phyloP scores from a whole-genome alignment of 1,140 invertebrate species.

The Octopus sinensis region DNA sequence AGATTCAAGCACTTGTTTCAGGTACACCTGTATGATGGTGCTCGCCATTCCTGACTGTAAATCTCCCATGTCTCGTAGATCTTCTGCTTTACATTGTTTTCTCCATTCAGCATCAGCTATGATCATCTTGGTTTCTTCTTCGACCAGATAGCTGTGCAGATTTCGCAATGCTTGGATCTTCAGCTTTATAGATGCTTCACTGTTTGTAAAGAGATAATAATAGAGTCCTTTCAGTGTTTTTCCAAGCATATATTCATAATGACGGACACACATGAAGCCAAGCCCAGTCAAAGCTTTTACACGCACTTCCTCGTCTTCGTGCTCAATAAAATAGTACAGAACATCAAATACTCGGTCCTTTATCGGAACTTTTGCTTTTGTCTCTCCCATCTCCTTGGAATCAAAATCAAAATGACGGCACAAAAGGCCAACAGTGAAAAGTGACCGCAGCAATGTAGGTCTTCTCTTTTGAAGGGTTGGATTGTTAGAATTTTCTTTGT shows the following conservation, averaged over 20 bases:
- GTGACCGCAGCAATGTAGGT: conserved; percentile 78
- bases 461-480: conserved; percentile 59
- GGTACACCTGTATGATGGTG: conserved; percentile 94
- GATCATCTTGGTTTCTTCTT: conserved; percentile 93
- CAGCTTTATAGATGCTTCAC: conserved; percentile 70
- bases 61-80: conserved; percentile 69
- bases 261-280: conserved; percentile 85
- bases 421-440: conserved; percentile 93
- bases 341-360: conserved; percentile 85
- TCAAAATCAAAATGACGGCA: conserved; percentile 95
- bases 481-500: conserved; percentile 64
- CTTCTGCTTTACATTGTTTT: conserved; percentile 86
- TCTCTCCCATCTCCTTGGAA: conserved; percentile 56
- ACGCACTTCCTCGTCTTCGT: conserved; percentile 72
- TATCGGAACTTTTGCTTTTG: conserved; percentile 57
- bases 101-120: conserved; percentile 94
- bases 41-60: conserved; percentile 78
- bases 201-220: conserved; percentile 74
- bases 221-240: conserved; percentile 87
- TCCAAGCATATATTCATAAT: conserved; percentile 91
- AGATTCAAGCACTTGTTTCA: conserved; percentile 89
- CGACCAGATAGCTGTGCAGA: conserved; percentile 89
- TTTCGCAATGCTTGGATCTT: conserved; percentile 86
- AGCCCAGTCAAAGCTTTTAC: conserved; percentile 61
- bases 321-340: conserved; percentile 77